Conservation (phyloP, 2,797 vertebrate species). For the Sylvilagus floridanus region DNA sequence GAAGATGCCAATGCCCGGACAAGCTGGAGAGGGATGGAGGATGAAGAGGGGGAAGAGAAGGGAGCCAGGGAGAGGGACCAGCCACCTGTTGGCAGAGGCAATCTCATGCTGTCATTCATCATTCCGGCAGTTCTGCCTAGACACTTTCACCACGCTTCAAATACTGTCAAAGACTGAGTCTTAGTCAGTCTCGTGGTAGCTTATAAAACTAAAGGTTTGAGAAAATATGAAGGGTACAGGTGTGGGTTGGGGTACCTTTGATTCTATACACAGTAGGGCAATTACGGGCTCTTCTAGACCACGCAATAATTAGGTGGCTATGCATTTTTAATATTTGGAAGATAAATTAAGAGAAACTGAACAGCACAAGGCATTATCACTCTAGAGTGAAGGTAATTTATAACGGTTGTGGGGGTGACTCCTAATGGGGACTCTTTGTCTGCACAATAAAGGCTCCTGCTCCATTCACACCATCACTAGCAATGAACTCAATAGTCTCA, state of each 20-base stretch:
- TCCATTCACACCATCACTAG: constrained; percentile 68
- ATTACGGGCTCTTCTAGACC: background rate
- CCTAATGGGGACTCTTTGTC: background rate
- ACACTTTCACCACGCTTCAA: background rate
- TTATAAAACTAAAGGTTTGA: constrained; percentile 13
- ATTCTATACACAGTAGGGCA: background rate
- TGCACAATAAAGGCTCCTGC: constrained; percentile 61
- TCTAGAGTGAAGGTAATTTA: background rate
- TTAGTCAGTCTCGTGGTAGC: background rate
- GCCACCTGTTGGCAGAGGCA: background rate
- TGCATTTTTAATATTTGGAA: constrained; percentile 15
- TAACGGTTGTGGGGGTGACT: background rate
- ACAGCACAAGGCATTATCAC: constrained; percentile 21
- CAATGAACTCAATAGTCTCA: constrained; percentile 73
- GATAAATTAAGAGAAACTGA: constrained; percentile 33
- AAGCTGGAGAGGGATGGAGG: background rate
- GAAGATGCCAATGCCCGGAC: background rate
- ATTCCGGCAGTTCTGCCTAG: background rate
- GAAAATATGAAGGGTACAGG: background rate
- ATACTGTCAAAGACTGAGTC: background rate
- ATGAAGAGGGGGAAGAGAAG: background rate
- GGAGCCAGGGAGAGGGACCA: background rate
- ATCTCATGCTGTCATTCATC: background rate
- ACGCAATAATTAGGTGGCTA: background rate
- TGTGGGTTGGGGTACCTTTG: background rate